These are phyloP conservation scores for Sphyrna mokarran DNA, from an alignment of 2,113 vertebrate species.

Conservation along the genomic window DNA sequence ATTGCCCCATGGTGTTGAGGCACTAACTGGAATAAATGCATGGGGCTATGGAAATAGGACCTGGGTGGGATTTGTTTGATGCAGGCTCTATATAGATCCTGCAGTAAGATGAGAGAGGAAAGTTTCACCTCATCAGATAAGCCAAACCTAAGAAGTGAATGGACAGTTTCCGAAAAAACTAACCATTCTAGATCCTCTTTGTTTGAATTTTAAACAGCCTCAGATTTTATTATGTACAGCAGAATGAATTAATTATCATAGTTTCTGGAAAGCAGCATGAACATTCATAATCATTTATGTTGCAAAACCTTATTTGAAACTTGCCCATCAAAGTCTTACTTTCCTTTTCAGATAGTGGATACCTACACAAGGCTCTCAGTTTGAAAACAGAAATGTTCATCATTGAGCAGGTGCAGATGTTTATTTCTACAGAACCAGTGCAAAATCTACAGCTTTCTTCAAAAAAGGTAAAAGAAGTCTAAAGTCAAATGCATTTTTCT, in stretches of 20 bases:
- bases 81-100: not conserved
- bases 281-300: not conserved
- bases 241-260: not conserved
- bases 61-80: too few relatives aligned
- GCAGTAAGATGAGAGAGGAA: not conserved
- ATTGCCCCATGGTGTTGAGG: too few relatives aligned
- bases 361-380: slow-evolving; percentile 64
- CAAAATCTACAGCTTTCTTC: slow-evolving; percentile 55
- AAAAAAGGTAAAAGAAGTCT: slow-evolving; percentile 52
- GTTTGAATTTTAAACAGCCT: not conserved
- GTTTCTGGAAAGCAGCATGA: not conserved
- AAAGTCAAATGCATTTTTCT: not conserved
- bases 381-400: slow-evolving; percentile 61
- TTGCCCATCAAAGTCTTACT: not conserved
- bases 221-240: not conserved
- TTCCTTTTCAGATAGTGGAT: slow-evolving; percentile 59
- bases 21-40: too few relatives aligned
- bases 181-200: not conserved
- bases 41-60: too few relatives aligned
- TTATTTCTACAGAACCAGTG: slow-evolving; percentile 48
- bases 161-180: not conserved
- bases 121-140: not conserved
- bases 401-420: slow-evolving; percentile 64
- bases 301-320: not conserved
- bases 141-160: not conserved